Percentiles rank a stretch among this genome's conserved stretches.
Evolutionary conservation across 2,888 invertebrate genomes (phyloP).

Genomic region (Phoenoteleia sp.): DNA sequence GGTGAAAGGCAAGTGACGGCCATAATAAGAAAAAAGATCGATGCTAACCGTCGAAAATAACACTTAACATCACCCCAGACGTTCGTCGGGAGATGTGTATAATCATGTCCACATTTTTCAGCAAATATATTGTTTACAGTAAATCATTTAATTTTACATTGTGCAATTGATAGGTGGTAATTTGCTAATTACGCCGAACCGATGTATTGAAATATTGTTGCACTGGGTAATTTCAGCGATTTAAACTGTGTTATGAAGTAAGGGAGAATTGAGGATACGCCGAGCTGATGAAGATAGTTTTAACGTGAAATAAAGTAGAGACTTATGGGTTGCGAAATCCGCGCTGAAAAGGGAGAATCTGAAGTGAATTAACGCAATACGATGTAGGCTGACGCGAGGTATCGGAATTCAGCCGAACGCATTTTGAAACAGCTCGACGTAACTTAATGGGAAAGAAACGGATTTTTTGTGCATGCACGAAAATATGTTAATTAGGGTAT

Average conservation of each 20-base stretch:
- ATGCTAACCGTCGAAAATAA: neutral
- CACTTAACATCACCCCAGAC: slow-evolving; percentile 7
- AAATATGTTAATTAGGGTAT: too few species aligned
- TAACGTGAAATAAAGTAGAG: too few species aligned
- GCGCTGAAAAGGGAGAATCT: too few species aligned
- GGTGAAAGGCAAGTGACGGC: slow-evolving; percentile 13
- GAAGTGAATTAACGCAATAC: too few species aligned
- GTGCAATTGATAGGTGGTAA: slow-evolving; percentile 16
- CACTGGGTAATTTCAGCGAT: neutral
- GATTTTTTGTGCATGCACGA: too few species aligned
- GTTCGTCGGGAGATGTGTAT: slow-evolving; percentile 20
- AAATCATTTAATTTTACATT: slow-evolving; percentile 30
- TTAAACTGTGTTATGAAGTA: neutral
- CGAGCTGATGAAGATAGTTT: too few species aligned
- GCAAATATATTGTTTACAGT: slow-evolving; percentile 7
- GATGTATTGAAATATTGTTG: slow-evolving; percentile 5
- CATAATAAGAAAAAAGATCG: slow-evolving; percentile 13
- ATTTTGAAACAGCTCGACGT: too few species aligned
- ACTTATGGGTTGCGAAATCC: too few species aligned
- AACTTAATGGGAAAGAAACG: too few species aligned
- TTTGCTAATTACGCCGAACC: neutral
- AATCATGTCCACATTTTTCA: slow-evolving; percentile 13
- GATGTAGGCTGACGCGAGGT: too few species aligned
- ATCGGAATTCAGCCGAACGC: too few species aligned
- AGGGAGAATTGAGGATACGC: too few species aligned